Percentiles rank a stretch among this genome's conserved stretches.
Conservation (phyloP, 2,888 invertebrate genomes). For the Hyppa rectilinea region DNA sequence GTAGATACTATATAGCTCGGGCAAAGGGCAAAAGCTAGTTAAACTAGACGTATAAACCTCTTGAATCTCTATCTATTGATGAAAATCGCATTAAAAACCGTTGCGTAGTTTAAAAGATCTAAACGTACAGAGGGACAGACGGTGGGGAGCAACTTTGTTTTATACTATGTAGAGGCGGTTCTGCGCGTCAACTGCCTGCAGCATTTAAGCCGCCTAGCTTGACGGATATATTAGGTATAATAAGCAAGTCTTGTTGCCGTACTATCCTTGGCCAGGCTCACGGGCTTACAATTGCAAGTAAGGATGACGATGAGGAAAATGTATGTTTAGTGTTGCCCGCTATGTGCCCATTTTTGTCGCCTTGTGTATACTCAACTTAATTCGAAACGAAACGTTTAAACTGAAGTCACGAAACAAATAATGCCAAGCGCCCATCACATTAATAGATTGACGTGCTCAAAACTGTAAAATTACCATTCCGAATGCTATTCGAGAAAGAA, state of each 20-base stretch:
- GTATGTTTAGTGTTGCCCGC: not conserved
- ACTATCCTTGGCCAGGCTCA: not conserved
- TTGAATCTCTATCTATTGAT: too few species aligned
- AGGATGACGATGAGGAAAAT: conserved; percentile 6
- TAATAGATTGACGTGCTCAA: conserved; percentile 89
- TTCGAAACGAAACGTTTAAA: conserved; percentile 61
- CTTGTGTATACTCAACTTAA: conserved; percentile 47
- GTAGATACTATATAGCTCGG: too few species aligned
- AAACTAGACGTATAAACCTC: too few species aligned
- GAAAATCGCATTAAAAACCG: too few species aligned
- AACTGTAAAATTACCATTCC: conserved; percentile 89
- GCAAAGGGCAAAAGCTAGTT: too few species aligned
- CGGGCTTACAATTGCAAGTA: not conserved
- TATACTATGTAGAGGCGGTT: too few species aligned
- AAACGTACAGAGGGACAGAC: too few species aligned
- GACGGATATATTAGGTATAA: conserved; percentile 39
- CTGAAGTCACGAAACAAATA: conserved; percentile 84
- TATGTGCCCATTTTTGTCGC: not conserved
- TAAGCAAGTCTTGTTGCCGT: conserved; percentile 10
- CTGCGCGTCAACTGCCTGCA: conserved; percentile 12
- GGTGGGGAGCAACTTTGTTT: too few species aligned
- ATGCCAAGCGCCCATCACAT: conserved; percentile 81
- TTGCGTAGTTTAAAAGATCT: too few species aligned
- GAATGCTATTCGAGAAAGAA: conserved; percentile 79
- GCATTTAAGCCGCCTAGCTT: conserved; percentile 20